Percentiles rank a stretch among this genome's conserved stretches.
phyloP scores from a whole-genome alignment of 2,888 invertebrate species.

The Parnassius mnemosyne region DNA sequence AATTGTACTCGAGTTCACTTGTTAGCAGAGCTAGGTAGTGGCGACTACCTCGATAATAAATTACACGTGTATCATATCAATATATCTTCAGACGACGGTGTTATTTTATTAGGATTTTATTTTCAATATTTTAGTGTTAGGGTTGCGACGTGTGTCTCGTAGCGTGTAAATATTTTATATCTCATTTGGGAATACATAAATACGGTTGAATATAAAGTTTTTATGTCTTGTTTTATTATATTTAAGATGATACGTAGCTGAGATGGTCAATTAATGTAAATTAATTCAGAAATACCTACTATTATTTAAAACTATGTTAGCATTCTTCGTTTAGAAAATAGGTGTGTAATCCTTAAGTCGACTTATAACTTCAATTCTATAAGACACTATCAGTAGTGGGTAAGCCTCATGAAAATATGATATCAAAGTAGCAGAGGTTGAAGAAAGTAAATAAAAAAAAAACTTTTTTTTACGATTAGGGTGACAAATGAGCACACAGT shows the following conservation, averaged over 20 bases:
- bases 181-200: constrained; percentile 22
- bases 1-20: constrained; percentile 41
- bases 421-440: too few relatives aligned
- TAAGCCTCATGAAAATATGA: too few relatives aligned
- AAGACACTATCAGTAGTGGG: too few relatives aligned
- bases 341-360: too few relatives aligned
- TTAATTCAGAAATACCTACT: background rate
- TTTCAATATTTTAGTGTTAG: constrained; percentile 32
- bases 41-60: constrained; percentile 43
- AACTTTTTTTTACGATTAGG: too few relatives aligned
- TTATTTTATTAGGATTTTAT: constrained; percentile 39
- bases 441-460: too few relatives aligned
- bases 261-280: constrained; percentile 2
- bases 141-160: constrained; percentile 31
- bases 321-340: too few relatives aligned
- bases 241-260: constrained; percentile 5
- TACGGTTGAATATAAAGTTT: constrained; percentile 20
- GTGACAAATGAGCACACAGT: too few relatives aligned
- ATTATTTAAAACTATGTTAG: too few relatives aligned
- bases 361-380: too few relatives aligned
- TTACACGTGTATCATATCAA: constrained; percentile 42
- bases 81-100: constrained; percentile 41
- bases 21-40: constrained; percentile 36
- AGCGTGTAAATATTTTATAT: constrained; percentile 22
- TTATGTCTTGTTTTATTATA: constrained; percentile 11